Base-by-base conservation (phyloP, 2,797 vertebrate genomes). In the Chlorospingus semifuscus region DNA sequence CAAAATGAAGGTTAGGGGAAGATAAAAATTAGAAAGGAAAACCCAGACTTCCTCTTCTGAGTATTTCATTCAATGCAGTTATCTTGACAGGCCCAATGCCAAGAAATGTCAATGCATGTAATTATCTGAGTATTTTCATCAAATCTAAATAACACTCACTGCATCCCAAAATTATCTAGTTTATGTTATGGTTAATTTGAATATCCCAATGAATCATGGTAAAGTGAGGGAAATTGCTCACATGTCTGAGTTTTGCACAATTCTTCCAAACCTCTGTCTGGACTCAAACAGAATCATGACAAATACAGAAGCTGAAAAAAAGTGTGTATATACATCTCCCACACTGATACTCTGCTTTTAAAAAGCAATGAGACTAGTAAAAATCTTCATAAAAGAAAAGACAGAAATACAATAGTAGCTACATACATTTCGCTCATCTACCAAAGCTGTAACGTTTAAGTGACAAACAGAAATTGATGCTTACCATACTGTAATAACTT, bases 401-500 rank as follows among this genome's bases (percentile, higher is more conserved):
- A 50, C 8, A 90, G 34, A 53, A 69, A 81, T 56, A 69, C 3
- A 34, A 15, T 36, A 16, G 50, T 17, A 68, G 8, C 15, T 87
- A 22, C 6, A 46, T 36, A 42, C 1, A 11, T 36, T 71, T 70
- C 70, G 21, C 23, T 57, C 9, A 88, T 30, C 20, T 86, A 77
- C 18, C 18, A 27, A 78, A 91, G 11, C 8, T 63, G 8, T 3
- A 30, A 56, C 8, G 8, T 39, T 74, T 56, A 52, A 74, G 4
- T 46, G 37, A 90, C 57, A 84, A 82, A 9, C 4, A 59, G 27
- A 64, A 69, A 65, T 37, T 36, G 68, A 44, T 53, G 5, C 52
- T 95, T 94, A 96, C 96, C 46, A 30, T 98, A 98, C 44, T 98
- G 5, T 36, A 80, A 65, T 89, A 89, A 66, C 49, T 66, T 50